Base-by-base conservation (phyloP, 2,888 invertebrate genomes). In the Drosophila vallismaia region DNA sequence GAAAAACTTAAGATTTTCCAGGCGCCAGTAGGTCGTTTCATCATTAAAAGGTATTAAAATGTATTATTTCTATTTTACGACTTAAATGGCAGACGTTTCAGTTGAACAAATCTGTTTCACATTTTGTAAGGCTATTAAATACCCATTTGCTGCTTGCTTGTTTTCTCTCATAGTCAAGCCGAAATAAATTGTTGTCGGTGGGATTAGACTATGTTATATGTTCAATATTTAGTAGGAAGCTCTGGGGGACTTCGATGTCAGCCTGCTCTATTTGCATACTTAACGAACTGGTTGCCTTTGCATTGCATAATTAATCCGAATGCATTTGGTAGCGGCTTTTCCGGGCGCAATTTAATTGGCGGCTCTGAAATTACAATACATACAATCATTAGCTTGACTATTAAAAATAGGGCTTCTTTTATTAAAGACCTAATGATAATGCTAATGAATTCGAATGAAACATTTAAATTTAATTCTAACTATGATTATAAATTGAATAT, bases 21-120 rank as follows among this genome's bases (percentile, higher is more conserved):
- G 76, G 74, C 74, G 79, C 68, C 79, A 10, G 9, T 6, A 7
- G 45, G 71, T 69, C 64, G 24, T 48, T n/a, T n/a, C 38, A 48
- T 19, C 63, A 54, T 78, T 76, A 60, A 60, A 78, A 74, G 51
- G 60, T 42, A 67, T 81, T 63, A 45, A 62, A 64, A 48, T 48
- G 26, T 48, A 42, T 40, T 28, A 42, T 28, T 31, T 49, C 19
- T n/a, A 8, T 9, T 58, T 62, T 62, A 62, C 26, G 40, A 59
- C 42, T 42, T 14, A 7, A 10, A 49, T 54, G 14, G 1, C 12
- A 33, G 33, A 24, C 28, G 44, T 33, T 50, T 24, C 8, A 36
- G 50, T 19, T 19, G 9, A 24, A 10, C 3, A 63, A 64, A 55
- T 64, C 52, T 46, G 64, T 64, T 52, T 63, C 38, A 8, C 28